Evolutionary conservation across 2,113 vertebrate genomes (phyloP).

Genomic region (Heterochromis multidens): DNA sequence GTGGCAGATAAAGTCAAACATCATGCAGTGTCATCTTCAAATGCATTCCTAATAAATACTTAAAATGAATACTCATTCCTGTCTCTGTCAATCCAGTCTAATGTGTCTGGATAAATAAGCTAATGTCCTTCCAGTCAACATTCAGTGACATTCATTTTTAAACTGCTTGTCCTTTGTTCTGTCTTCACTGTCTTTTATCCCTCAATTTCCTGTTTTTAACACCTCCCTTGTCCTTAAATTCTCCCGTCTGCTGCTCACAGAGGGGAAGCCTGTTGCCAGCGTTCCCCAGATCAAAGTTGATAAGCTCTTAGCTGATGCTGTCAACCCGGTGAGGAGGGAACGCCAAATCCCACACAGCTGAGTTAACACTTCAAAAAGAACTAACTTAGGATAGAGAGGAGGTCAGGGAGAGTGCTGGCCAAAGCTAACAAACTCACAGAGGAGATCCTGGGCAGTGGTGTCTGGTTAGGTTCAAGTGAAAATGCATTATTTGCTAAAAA

Average conservation of each 20-base stretch:
- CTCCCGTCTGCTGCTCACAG: not conserved
- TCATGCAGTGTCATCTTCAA: not conserved
- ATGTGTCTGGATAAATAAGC: constrained; percentile 14
- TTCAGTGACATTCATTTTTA: constrained; percentile 12
- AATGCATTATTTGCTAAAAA: too few relatives aligned
- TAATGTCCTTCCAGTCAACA: not conserved
- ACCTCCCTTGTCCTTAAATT: constrained; percentile 10
- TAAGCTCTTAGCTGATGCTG: constrained; percentile 28
- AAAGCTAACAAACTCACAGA: not conserved
- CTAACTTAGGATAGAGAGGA: not conserved
- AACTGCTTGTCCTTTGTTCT: not conserved
- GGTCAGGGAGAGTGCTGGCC: not conserved
- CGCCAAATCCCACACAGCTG: constrained; percentile 58
- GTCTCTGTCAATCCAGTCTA: not conserved
- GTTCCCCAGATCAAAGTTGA: constrained; percentile 36
- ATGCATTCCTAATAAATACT: constrained; percentile 34
- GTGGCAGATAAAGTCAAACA: not conserved
- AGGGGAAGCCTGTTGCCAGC: not conserved
- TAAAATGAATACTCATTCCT: not conserved
- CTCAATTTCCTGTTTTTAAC: constrained; percentile 2
- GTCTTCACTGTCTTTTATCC: not conserved
- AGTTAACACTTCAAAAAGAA: constrained; percentile 39
- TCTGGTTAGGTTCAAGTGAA: not conserved
- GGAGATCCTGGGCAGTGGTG: not conserved
- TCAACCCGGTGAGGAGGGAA: not conserved